Evolutionary conservation across 1,140 invertebrate genomes (phyloP), one percentile per base, ranked within the genome.

Genomic region (Carcinoscorpius rotundicauda): DNA sequence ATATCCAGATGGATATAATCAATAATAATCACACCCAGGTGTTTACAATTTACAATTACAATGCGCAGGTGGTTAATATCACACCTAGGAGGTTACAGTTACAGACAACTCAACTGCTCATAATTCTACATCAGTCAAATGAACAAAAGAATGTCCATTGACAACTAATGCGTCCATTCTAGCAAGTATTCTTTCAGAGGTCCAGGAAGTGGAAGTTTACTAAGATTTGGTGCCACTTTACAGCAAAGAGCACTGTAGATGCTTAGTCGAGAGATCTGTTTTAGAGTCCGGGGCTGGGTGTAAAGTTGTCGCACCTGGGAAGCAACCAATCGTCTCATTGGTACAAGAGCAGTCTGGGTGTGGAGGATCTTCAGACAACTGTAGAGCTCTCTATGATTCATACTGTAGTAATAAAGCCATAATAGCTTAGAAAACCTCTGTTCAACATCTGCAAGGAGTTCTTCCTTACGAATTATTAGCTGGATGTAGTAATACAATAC

Each of bases 141-240:
- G 29, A 29, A 29, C 29, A 29, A 29, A 29, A 29, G 2, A 29
- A 29, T 29, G 29, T 29, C 29, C 29, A 29, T 29, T 29, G 29
- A 29, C 29, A 29, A 29, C 29, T 29, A 29, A 29, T 55, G 68
- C 52, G 86, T 83, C 75, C 86, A 86, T 74, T 83, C 84, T 64
- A 86, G 74, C 58, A 87, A 74, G 73, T 87, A 87, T 67, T 87
- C 85, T 75, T 85, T 86, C 3, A 87, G 76, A 52, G 81, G 77
- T 60, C 77, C 78, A 3, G 86, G 86, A 60, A 87, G 76, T 72
- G 83, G 85, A 61, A 87, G 76, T 72, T 85, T 85, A 73, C 80
- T 84, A 49, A 85, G 78, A 71, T 81, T 80, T 64, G 82, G 78
- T 4, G 84, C 85, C 10, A 85, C 79, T 69, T 80, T 80, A 50